Percentiles rank a stretch among this genome's conserved stretches.
Conservation (phyloP, 2,113 vertebrate species). For the Pica pica region DNA sequence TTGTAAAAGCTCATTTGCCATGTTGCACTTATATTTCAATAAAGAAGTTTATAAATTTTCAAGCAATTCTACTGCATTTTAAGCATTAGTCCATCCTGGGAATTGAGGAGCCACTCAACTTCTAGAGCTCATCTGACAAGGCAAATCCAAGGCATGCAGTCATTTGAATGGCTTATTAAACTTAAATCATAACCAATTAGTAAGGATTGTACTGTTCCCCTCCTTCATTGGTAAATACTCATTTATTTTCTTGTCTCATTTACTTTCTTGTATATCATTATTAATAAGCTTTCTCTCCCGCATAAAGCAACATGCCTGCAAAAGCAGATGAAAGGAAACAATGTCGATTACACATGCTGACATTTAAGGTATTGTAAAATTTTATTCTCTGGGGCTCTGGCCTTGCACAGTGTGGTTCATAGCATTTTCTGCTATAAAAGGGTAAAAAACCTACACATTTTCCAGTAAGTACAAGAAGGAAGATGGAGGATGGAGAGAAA, state of each 20-base stretch:
- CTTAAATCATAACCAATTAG: conserved; percentile 42
- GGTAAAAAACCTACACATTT: neutral
- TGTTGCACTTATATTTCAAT: neutral
- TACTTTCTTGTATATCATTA: neutral
- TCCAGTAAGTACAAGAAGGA: neutral
- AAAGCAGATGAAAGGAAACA: neutral
- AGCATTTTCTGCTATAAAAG: neutral
- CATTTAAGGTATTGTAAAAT: neutral
- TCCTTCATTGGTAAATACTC: conserved; percentile 10
- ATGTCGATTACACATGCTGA: neutral
- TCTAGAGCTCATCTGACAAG: neutral
- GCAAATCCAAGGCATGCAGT: neutral
- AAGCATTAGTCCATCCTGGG: neutral
- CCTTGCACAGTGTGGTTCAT: neutral
- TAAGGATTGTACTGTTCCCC: neutral
- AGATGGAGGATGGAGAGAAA: neutral
- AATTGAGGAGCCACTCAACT: neutral
- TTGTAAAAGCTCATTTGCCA: neutral
- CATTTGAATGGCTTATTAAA: conserved; percentile 36
- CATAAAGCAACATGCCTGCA: neutral
- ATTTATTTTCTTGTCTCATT: conserved; percentile 55
- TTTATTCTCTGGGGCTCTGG: neutral
- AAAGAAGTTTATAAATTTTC: neutral
- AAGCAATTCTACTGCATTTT: neutral
- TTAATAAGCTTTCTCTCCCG: conserved; percentile 9